phyloP scores from a whole-genome alignment of 2,888 invertebrate species.

The Thymelicus acteon region DNA sequence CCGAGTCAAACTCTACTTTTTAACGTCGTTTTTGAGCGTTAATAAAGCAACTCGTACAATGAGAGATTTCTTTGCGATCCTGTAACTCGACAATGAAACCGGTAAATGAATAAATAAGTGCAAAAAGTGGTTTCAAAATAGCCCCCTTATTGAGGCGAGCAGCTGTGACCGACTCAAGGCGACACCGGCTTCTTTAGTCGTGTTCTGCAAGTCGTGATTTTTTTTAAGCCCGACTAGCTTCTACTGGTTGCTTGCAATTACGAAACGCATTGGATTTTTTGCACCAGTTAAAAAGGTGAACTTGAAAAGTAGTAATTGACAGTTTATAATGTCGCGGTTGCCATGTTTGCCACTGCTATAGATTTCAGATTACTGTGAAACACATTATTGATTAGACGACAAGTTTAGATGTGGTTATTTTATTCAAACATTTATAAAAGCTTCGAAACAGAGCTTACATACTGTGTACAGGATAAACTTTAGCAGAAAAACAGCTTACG shows the following conservation, averaged over 20 bases:
- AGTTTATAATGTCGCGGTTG: constrained; percentile 9
- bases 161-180: constrained; percentile 74
- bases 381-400: no score
- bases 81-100: constrained; percentile 66
- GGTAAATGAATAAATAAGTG: constrained; percentile 68
- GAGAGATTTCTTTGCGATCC: constrained; percentile 46
- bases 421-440: no score
- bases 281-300: constrained; percentile 13
- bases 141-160: constrained; percentile 68
- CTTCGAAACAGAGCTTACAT: no score
- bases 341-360: not conserved
- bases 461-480: not conserved
- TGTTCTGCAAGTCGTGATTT: constrained; percentile 61
- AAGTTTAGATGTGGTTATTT: no score
- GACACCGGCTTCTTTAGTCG: constrained; percentile 64
- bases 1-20: constrained; percentile 28
- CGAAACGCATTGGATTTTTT: constrained; percentile 19
- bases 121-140: constrained; percentile 74
- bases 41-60: constrained; percentile 43
- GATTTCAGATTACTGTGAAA: no score
- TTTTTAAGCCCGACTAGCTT: constrained; percentile 37
- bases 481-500: not conserved
- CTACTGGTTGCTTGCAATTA: constrained; percentile 41
- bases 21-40: constrained; percentile 26
- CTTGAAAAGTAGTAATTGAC: constrained; percentile 16